Evolutionary conservation across 2,888 invertebrate genomes (phyloP).

Genomic region (Agrochola macilenta): DNA sequence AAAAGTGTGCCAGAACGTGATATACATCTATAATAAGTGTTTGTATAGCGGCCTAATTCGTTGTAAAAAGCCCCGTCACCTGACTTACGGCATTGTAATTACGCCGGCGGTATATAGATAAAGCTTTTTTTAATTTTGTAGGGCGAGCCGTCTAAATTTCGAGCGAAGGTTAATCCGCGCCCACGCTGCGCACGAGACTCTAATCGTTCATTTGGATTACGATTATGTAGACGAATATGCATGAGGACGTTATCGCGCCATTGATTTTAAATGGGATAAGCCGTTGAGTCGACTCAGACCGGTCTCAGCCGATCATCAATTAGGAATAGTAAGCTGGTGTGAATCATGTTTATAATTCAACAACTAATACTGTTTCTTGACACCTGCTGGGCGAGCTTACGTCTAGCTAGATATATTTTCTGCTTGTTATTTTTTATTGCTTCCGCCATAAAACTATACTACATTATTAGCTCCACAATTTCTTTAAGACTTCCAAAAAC

Average conservation of each 20-base stretch:
- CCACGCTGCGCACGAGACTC: slow-evolving; percentile 80
- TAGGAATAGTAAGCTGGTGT: slow-evolving; percentile 62
- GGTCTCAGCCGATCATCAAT: slow-evolving; percentile 64
- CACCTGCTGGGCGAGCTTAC: slow-evolving; percentile 51
- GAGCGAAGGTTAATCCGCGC: slow-evolving; percentile 81
- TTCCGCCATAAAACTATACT: slow-evolving; percentile 54
- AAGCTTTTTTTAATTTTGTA: slow-evolving; percentile 76
- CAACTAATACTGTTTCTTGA: slow-evolving; percentile 53
- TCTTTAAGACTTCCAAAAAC: slow-evolving; percentile 46
- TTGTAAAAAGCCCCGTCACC: slow-evolving; percentile 78
- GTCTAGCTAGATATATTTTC: slow-evolving; percentile 40
- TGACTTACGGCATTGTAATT: slow-evolving; percentile 84
- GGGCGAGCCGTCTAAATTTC: slow-evolving; percentile 68
- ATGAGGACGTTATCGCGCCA: slow-evolving; percentile 84
- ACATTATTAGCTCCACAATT: slow-evolving; percentile 55
- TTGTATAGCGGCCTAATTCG: slow-evolving; percentile 74
- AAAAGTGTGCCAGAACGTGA: slow-evolving; percentile 60
- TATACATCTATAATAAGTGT: slow-evolving; percentile 72
- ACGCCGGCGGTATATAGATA: slow-evolving; percentile 80
- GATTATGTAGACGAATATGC: slow-evolving; percentile 85
- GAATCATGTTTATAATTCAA: slow-evolving; percentile 63
- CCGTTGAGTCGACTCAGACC: slow-evolving; percentile 72
- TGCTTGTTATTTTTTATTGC: slow-evolving; percentile 64
- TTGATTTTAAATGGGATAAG: slow-evolving; percentile 85
- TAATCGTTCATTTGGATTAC: slow-evolving; percentile 88